These are phyloP conservation scores for Ceratina calcarata DNA, from an alignment of 1,140 invertebrate genomes.

Conservation along the genomic window DNA sequence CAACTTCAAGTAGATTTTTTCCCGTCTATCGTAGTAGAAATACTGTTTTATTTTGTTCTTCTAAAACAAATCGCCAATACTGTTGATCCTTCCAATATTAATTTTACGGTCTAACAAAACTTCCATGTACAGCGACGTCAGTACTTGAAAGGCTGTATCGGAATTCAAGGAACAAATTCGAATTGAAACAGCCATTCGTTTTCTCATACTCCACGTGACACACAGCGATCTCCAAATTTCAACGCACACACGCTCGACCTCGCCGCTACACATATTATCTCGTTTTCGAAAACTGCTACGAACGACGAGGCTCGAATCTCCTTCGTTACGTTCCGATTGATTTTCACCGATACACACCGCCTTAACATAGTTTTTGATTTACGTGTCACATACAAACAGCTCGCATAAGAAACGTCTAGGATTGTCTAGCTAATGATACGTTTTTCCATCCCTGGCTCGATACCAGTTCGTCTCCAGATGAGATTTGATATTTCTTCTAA, in stretches of 20 bases:
- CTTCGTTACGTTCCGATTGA: neutral
- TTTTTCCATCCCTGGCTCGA: constrained; percentile 37
- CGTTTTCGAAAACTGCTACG: neutral
- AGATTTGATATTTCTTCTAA: neutral
- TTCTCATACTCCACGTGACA: neutral
- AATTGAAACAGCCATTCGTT: neutral
- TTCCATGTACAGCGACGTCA: neutral
- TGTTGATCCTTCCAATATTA: neutral
- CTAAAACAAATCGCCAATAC: no score
- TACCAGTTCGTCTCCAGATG: neutral
- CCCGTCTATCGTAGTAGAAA: neutral
- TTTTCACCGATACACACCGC: constrained; percentile 7
- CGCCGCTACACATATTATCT: neutral
- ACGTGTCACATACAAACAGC: constrained; percentile 48
- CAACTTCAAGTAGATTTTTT: neutral
- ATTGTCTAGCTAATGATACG: constrained; percentile 66
- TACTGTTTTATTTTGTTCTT: neutral
- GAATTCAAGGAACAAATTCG: constrained; percentile 6
- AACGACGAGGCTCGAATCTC: neutral
- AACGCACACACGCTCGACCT: no score
- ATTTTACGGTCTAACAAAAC: neutral
- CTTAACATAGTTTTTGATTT: constrained; percentile 47
- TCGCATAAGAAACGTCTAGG: constrained; percentile 57
- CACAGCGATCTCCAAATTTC: constrained; percentile 14
- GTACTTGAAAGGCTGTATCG: constrained; percentile 25